Conservation (phyloP, 37 sponge, comb jelly and placozoan species). For the Halichondria panicea region DNA sequence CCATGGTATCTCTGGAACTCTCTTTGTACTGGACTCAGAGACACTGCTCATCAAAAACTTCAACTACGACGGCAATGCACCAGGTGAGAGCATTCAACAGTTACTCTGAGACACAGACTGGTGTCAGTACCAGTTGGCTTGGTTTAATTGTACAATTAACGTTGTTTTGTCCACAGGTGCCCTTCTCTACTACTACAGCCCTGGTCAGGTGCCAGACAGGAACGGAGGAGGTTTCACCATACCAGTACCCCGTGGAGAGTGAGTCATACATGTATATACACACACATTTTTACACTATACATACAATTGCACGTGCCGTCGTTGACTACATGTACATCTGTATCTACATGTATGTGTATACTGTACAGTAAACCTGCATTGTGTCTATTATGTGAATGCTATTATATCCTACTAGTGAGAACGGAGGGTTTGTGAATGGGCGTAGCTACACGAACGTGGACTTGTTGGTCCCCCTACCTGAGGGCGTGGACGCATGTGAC, state of each 20-base stretch:
- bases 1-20: background rate
- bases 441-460: background rate
- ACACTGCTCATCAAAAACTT: background rate
- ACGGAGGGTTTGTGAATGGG: too few relatives aligned
- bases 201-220: background rate
- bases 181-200: background rate
- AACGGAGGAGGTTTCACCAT: background rate
- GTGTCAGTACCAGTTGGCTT: background rate
- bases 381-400: background rate
- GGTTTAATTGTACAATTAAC: background rate
- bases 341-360: too few relatives aligned
- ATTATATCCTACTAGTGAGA: too few relatives aligned
- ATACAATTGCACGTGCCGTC: background rate
- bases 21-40: background rate
- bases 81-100: background rate
- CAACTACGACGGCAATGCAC: background rate
- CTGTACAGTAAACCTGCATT: background rate
- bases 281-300: background rate
- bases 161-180: background rate
- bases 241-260: background rate
- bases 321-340: too few relatives aligned
- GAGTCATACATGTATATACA: background rate
- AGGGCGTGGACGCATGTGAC: constrained; percentile 9
- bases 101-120: too few relatives aligned
- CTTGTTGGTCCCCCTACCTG: constrained; percentile 2